Evolutionary conservation across 2,888 invertebrate species (phyloP).

Genomic region (Lampropteryx suffumata): DNA sequence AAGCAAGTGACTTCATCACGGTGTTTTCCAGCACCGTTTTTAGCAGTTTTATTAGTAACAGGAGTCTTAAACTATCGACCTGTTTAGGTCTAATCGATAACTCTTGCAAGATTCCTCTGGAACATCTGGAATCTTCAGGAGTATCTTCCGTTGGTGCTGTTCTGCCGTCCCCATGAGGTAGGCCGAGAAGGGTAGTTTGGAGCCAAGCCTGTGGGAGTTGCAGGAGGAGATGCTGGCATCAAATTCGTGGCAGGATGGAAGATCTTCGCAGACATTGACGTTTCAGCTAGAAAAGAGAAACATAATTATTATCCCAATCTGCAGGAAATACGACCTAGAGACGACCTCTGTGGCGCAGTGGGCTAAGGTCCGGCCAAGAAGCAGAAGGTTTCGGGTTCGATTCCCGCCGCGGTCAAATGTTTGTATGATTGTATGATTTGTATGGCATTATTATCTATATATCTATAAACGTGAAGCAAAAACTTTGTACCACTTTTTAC

Average conservation of each 20-base stretch:
- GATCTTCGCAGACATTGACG: constrained; percentile 62
- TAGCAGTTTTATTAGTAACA: constrained; percentile 1
- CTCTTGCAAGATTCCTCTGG: constrained; percentile 4
- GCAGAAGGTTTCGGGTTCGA: too few species aligned
- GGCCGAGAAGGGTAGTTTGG: constrained; percentile 49
- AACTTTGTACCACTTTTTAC: too few species aligned
- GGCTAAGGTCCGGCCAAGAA: too few species aligned
- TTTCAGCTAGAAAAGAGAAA: constrained; percentile 59
- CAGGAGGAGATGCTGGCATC: constrained; percentile 62
- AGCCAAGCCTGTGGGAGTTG: constrained; percentile 55
- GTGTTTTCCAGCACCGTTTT: neutral
- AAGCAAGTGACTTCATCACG: neutral
- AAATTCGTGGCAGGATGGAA: constrained; percentile 76
- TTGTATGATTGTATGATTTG: too few species aligned
- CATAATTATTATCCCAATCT: neutral
- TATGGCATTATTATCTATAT: too few species aligned
- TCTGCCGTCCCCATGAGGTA: constrained; percentile 56
- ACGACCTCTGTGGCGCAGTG: too few species aligned
- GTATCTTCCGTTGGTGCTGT: constrained; percentile 60
- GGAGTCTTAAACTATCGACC: neutral
- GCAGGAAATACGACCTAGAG: too few species aligned
- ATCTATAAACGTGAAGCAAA: too few species aligned
- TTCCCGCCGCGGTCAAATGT: too few species aligned
- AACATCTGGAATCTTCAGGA: constrained; percentile 39
- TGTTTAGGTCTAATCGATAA: too few species aligned